phyloP scores from a whole-genome alignment of 2,113 vertebrate genomes.

The Sinocyclocheilus anshuiensis region DNA sequence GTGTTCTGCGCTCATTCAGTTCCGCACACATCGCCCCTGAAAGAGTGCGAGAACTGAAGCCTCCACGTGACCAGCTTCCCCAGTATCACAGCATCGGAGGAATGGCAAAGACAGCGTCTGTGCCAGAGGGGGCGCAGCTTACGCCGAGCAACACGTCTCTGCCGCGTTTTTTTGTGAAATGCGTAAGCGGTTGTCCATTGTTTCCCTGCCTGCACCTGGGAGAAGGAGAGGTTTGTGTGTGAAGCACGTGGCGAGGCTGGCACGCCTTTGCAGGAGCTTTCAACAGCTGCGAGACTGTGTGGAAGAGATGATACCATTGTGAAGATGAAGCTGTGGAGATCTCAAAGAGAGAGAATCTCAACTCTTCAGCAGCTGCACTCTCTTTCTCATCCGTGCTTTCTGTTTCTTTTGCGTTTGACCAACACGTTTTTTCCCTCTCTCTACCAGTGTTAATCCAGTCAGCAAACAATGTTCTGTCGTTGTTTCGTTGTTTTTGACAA shows the following conservation, averaged over 20 bases:
- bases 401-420: not conserved
- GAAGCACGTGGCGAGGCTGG: constrained; percentile 1
- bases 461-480: not conserved
- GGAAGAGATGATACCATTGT: constrained; percentile 45
- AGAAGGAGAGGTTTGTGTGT: constrained; percentile 32
- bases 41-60: constrained; percentile 44
- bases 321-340: constrained; percentile 14
- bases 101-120: not conserved
- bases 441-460: not conserved
- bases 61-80: constrained; percentile 60
- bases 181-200: not conserved
- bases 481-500: not conserved
- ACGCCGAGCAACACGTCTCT: not conserved
- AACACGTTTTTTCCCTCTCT: not conserved
- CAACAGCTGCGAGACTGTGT: constrained; percentile 22
- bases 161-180: not conserved
- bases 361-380: constrained; percentile 3
- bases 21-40: constrained; percentile 23
- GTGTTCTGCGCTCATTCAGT: constrained; percentile 26
- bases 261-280: not conserved
- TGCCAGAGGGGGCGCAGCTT: not conserved
- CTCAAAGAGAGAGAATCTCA: not conserved
- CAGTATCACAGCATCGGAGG: constrained; percentile 54
- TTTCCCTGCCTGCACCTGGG: constrained; percentile 36
- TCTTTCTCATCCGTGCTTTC: not conserved